Evolutionary conservation across 2,888 invertebrate species (phyloP).

Genomic region (Beris chalybata): DNA sequence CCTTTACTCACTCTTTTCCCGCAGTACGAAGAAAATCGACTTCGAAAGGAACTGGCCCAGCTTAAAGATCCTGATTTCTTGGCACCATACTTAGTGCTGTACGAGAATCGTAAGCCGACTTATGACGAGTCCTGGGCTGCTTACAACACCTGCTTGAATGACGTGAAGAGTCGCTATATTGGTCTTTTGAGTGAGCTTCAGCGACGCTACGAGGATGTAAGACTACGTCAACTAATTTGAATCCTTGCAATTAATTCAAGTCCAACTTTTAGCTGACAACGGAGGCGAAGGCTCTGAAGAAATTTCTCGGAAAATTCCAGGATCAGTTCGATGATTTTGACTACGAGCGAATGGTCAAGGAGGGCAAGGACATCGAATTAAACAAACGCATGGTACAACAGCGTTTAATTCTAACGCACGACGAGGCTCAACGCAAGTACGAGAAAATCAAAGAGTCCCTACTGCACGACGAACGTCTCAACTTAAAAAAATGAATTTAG

Average conservation of each 20-base stretch:
- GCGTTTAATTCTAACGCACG: slow-evolving; percentile 51
- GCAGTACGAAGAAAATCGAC: slow-evolving; percentile 49
- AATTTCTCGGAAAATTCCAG: slow-evolving; percentile 52
- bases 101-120: slow-evolving; percentile 44
- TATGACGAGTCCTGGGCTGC: slow-evolving; percentile 47
- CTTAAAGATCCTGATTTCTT: slow-evolving; percentile 62
- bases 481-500: slow-evolving; percentile 36
- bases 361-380: slow-evolving; percentile 50
- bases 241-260: not conserved
- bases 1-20: no score
- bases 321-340: slow-evolving; percentile 52
- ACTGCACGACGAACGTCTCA: slow-evolving; percentile 48
- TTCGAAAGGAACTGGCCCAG: slow-evolving; percentile 57
- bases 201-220: slow-evolving; percentile 66
- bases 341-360: slow-evolving; percentile 49
- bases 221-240: slow-evolving; percentile 36
- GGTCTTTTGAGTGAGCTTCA: slow-evolving; percentile 67
- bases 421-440: slow-evolving; percentile 53
- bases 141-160: slow-evolving; percentile 62
- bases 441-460: slow-evolving; percentile 50
- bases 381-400: slow-evolving; percentile 55
- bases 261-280: slow-evolving; percentile 46
- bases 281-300: slow-evolving; percentile 50
- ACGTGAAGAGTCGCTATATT: slow-evolving; percentile 66
- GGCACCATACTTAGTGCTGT: slow-evolving; percentile 62